Evolutionary conservation across 2,113 vertebrate species (phyloP), one percentile per base, ranked within the genome.

Genomic region (Polypterus bichir): DNA sequence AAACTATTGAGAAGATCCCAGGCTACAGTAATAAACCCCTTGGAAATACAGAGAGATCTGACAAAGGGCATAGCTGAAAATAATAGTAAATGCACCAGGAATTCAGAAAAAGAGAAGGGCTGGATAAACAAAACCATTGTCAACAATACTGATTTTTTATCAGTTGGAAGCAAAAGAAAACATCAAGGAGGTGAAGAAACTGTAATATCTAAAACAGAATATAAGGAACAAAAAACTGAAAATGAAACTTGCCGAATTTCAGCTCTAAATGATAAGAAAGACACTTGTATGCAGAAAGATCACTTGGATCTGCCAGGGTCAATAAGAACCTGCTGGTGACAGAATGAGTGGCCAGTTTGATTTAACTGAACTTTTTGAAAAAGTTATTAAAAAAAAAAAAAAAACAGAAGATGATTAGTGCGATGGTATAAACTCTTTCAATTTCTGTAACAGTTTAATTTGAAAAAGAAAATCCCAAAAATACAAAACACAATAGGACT

Each of bases 1-100:
- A 68, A 58, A 44, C 49, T 65, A 47, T 54, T 60, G 27, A 61
- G 48, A 62, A 52, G 66, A 7, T 65, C 62, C 47, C 54, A 62
- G 48, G 53, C 61, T 44, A 62, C 59, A n/a, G 47, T 64, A 9
- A 64, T 46, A 44, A 27, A 68, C 60, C 46, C 59, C 48, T 48
- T 61, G 6, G 11, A 54, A 3, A 57, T 11, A 9, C 5, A 5
- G 27, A 59, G 51, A 9, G 27, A 9, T 5, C 44, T 53, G 3
- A 4, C 47, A n/a, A 44, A 9, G 8, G 6, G 5, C 5, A 44
- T 10, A 10, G 44, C 46, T 63, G 61, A 57, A n/a, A 49, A 56
- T 57, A 56, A 46, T 9, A n/a, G 57, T 11, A 47, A 9, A 27
- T 27, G 48, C 7, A 8, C 44, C 5, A 11, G 8, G 8, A 27